Evolutionary conservation across 1,140 invertebrate genomes (phyloP).

Genomic region (Harlomillsia oculata): DNA sequence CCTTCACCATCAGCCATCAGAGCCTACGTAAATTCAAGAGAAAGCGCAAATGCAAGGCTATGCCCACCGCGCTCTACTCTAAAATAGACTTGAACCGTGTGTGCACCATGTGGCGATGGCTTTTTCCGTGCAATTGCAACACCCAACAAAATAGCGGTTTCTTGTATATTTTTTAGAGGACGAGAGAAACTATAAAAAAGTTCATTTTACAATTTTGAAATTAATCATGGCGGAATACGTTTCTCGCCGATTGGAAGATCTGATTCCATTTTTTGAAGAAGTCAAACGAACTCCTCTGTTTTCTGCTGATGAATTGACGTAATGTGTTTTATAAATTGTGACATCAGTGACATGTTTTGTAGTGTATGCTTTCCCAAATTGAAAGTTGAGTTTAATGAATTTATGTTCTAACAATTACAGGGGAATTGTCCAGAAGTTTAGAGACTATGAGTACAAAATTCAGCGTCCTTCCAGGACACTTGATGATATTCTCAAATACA

Average conservation of each 20-base stretch:
- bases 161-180: too few species aligned
- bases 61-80: too few species aligned
- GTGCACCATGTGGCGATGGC: too few species aligned
- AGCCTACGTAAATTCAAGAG: too few species aligned
- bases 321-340: background rate
- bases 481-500: background rate
- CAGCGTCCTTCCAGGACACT: background rate
- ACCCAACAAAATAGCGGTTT: too few species aligned
- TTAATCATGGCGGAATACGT: slow-evolving; percentile 4
- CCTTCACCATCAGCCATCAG: too few species aligned
- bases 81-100: too few species aligned
- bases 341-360: background rate
- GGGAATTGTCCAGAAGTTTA: background rate
- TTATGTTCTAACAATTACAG: background rate
- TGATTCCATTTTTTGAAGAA: background rate
- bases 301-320: background rate
- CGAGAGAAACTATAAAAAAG: too few species aligned
- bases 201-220: too few species aligned
- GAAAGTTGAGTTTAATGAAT: background rate
- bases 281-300: background rate
- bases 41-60: too few species aligned
- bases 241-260: background rate
- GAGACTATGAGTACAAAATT: background rate
- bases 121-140: too few species aligned
- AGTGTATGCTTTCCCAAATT: background rate